Base-by-base conservation (phyloP, 2,888 invertebrate genomes). In the Lasius platythorax region DNA sequence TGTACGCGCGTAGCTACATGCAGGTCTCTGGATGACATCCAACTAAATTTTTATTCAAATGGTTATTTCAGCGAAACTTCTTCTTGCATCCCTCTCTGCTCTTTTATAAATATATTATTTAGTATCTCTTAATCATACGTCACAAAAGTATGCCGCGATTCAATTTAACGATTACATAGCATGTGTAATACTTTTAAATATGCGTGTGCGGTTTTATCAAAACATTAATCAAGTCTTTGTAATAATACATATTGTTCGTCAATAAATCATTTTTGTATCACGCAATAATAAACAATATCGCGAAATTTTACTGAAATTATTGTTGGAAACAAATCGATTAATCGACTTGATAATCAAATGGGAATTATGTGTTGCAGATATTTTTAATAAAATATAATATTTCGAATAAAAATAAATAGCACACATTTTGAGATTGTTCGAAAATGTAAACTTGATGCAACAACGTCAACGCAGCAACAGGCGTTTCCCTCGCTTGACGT, bases 21-120 rank as follows among this genome's bases (percentile, higher is more conserved):
- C n/a, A 18, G 37, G 18, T 61, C 61, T 50, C 61, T 63, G 79
- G 79, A 72, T 18, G 73, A 72, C 61, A 56, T 72, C 61, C 61
- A 81, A 72, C 73, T 61, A 72, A 81, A 81, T 81, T 81, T 79
- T 81, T 81, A 81, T 61, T 61, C 79, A 81, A 72, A 72, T 72
- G 46, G 46, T 81, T 61, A 72, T 81, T 81, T 72, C 61, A 73
- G 28, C 46, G 18, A 61, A 81, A 72, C 73, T 81, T 72, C 37
- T 23, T 37, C 28, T 81, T 23, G 46, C 12, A 8, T 28, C 12
- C 18, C 18, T 81, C 23, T 40, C 11, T 12, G 61, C 5, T n/a
- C n/a, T 70, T 61, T 61, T 81, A 61, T 43, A 40, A 46, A 72
- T 72, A n/a, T 53, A 61, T 81, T 70, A 79, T 70, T 70, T 68